Percentiles rank a stretch among this genome's conserved stretches.
Conservation (phyloP, 2,113 vertebrate species). For the Mormoops blainvillei region DNA sequence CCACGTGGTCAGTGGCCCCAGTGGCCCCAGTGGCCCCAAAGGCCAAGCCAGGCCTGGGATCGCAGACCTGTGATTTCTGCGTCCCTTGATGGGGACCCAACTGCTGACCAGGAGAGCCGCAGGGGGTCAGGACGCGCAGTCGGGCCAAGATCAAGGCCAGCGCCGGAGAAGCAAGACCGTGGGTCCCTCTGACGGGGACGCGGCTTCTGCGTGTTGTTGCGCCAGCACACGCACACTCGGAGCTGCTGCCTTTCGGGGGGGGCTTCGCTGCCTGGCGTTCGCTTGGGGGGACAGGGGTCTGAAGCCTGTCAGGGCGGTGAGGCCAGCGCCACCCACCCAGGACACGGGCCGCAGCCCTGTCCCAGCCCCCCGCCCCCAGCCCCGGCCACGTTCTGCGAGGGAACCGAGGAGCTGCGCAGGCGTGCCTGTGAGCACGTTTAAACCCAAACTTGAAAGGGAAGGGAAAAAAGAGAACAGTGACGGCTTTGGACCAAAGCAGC, state of each 20-base stretch:
- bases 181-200: slow-evolving; percentile 41
- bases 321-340: slow-evolving; percentile 27
- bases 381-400: neutral
- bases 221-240: neutral
- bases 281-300: slow-evolving; percentile 13
- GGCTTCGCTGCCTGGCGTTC: neutral
- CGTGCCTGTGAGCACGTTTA: slow-evolving; percentile 6
- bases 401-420: neutral
- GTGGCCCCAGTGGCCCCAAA: too few species aligned
- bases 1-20: neutral
- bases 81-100: slow-evolving; percentile 18
- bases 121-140: neutral
- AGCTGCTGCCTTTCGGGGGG: slow-evolving; percentile 30
- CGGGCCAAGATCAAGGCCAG: slow-evolving; percentile 11
- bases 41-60: neutral
- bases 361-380: neutral
- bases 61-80: neutral
- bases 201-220: slow-evolving; percentile 38
- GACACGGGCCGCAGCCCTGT: neutral
- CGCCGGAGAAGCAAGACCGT: slow-evolving; percentile 9
- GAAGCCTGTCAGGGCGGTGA: neutral
- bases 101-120: slow-evolving; percentile 27
- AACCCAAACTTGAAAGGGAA: slow-evolving; percentile 56
- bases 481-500: slow-evolving; percentile 35
- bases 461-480: neutral